Evolutionary conservation across 1,140 invertebrate genomes (phyloP).

Genomic region (Pentalonia nigronervosa): DNA sequence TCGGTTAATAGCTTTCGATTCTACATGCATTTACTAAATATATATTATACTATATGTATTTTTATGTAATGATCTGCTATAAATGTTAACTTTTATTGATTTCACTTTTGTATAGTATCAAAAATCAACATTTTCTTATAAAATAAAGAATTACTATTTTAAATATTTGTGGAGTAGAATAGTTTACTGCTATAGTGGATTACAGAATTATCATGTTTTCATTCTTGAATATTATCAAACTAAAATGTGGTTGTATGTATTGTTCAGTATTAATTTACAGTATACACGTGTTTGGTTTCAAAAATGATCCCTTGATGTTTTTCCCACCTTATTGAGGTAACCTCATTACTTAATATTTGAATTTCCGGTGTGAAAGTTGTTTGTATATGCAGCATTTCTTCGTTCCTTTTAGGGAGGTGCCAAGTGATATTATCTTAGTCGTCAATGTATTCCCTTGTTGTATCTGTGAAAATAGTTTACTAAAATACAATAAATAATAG

Average conservation of each 20-base stretch:
- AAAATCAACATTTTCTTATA: background rate
- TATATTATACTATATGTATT: background rate
- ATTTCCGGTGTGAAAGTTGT: conserved; percentile 32
- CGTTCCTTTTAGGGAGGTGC: background rate
- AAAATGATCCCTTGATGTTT: background rate
- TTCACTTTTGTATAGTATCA: background rate
- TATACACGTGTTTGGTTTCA: background rate
- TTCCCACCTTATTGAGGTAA: background rate
- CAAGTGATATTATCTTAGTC: background rate
- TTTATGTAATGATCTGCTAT: background rate
- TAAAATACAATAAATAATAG: background rate
- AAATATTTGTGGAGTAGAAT: background rate
- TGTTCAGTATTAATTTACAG: background rate
- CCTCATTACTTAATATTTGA: background rate
- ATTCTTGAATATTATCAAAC: background rate
- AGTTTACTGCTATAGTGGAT: background rate
- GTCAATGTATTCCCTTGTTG: background rate
- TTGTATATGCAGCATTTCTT: background rate
- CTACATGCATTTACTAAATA: background rate
- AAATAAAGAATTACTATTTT: background rate
- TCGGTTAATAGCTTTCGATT: background rate
- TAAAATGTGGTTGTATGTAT: background rate
- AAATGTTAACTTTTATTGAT: background rate
- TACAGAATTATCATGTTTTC: background rate
- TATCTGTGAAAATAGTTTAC: background rate